Evolutionary conservation across 2,888 invertebrate genomes (phyloP), one percentile per base, ranked within the genome.

Genomic region (Pocota personata): DNA sequence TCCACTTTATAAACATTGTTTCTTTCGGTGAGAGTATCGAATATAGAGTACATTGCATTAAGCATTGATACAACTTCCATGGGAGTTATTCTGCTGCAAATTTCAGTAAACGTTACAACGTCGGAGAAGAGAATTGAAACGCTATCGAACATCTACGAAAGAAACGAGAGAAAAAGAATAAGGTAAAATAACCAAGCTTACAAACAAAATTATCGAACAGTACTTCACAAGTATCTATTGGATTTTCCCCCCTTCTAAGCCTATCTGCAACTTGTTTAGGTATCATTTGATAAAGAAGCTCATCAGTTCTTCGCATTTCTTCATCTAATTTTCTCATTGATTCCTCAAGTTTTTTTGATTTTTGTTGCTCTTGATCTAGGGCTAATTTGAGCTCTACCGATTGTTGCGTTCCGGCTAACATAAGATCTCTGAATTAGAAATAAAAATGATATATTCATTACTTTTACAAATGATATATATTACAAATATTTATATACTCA

Each of bases 21-120:
- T 88, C 96, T 94, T 91, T 98, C 98, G 0, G 98, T 98, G 3
- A 99, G 94, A 0, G 95, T 96, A 90, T 99, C 99, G 90, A 99
- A 99, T 89, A 98, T 96, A n/a, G 98, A 98, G 93, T 98, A 98
- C 98, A 99, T 98, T 27, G 96, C 97, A 92, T 99, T 99, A 52
- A 99, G 94, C 97, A 99, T 98, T 27, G 97, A 97, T 0, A 99
- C 99, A 4, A 99, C 99, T 91, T 98, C 97, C 97, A 99, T 98
- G 0, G 99, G 98, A 0, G 97, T 96, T 89, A 99, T 97, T 87
- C 97, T 95, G 89, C 97, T 97, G 92, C 99, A 99, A 90, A 99
- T 99, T 93, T 97, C 97, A 1, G 99, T 99, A 93, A 99, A 99
- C 8, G 98, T 98, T 7, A 99, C 99, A 64, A 99, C 98, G 92